A percentile compares a stretch with the other conserved stretches of the same genome.
Evolutionary conservation across 2,888 invertebrate species (phyloP).

Genomic region (Parapristionchus giblindavisi): DNA sequence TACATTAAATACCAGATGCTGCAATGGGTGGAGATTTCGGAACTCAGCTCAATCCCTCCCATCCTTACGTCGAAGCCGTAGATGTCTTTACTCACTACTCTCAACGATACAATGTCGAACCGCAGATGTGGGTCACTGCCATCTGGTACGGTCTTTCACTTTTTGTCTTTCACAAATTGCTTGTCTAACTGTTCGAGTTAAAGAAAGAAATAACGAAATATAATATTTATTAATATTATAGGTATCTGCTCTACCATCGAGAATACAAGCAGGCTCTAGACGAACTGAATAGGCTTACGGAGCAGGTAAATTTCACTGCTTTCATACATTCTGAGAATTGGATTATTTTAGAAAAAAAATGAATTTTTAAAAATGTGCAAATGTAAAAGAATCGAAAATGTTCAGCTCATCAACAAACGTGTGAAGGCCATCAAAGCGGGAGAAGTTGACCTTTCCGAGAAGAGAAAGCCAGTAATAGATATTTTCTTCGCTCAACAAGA

Average conservation of each 20-base stretch:
- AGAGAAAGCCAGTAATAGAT: constrained; percentile 71
- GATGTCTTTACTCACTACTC: constrained; percentile 41
- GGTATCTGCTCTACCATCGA: constrained; percentile 33
- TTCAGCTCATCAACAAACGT: constrained; percentile 22
- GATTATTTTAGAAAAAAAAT: neutral
- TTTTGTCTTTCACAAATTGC: too few species aligned
- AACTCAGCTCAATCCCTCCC: constrained; percentile 40
- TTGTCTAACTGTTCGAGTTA: too few species aligned
- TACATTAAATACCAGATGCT: constrained; percentile 26
- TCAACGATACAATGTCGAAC: constrained; percentile 35
- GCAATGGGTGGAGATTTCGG: constrained; percentile 49
- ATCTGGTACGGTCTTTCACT: too few species aligned
- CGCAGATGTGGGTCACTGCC: constrained; percentile 26
- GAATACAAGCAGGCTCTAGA: constrained; percentile 11
- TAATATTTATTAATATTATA: neutral
- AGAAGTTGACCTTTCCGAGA: constrained; percentile 32
- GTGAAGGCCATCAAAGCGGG: constrained; percentile 5
- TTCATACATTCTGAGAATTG: too few species aligned
- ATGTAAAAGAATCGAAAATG: neutral
- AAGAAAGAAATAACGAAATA: neutral
- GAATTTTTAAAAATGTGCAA: neutral
- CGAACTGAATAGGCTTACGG: constrained; percentile 32
- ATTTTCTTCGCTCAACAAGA: constrained; percentile 70
- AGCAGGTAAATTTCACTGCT: constrained; percentile 70
- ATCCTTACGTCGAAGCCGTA: constrained; percentile 46